Evolutionary conservation across 2,888 invertebrate species (phyloP).

Genomic region (Diabrotica balteata): DNA sequence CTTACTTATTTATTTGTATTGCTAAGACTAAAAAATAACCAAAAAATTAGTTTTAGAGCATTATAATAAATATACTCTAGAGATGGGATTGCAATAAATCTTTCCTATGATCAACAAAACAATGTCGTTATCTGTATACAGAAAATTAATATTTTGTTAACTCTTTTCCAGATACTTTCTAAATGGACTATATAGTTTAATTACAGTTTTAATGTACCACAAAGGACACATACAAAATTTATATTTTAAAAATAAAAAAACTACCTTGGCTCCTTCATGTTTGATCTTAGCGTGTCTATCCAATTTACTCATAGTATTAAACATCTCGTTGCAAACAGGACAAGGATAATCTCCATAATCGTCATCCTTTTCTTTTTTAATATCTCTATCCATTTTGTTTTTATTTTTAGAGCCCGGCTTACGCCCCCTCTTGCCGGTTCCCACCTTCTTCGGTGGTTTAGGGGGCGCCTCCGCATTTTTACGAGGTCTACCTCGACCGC

Average conservation of each 20-base stretch:
- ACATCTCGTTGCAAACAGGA: slow-evolving; percentile 51
- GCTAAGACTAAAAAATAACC: too few relatives aligned
- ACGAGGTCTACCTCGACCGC: slow-evolving; percentile 54
- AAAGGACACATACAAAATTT: too few relatives aligned
- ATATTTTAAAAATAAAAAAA: not conserved
- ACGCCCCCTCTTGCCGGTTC: slow-evolving; percentile 41
- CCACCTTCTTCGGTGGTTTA: slow-evolving; percentile 29
- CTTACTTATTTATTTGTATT: too few relatives aligned
- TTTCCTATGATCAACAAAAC: too few relatives aligned
- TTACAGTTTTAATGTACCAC: too few relatives aligned
- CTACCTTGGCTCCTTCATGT: slow-evolving; percentile 49
- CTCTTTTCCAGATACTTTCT: too few relatives aligned
- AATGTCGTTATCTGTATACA: too few relatives aligned
- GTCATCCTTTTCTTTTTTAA: slow-evolving; percentile 45
- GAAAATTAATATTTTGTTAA: too few relatives aligned
- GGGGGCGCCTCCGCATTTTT: slow-evolving; percentile 46
- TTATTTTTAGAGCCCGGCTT: slow-evolving; percentile 40
- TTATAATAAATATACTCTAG: too few relatives aligned
- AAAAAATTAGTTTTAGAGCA: too few relatives aligned
- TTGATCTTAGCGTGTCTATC: slow-evolving; percentile 51
- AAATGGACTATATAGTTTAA: too few relatives aligned
- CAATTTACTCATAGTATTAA: slow-evolving; percentile 49
- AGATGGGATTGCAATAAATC: too few relatives aligned
- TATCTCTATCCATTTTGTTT: slow-evolving; percentile 36
- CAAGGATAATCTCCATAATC: slow-evolving; percentile 52